phyloP scores from a whole-genome alignment of 2,888 invertebrate species.

The Cosmia trapezina region DNA sequence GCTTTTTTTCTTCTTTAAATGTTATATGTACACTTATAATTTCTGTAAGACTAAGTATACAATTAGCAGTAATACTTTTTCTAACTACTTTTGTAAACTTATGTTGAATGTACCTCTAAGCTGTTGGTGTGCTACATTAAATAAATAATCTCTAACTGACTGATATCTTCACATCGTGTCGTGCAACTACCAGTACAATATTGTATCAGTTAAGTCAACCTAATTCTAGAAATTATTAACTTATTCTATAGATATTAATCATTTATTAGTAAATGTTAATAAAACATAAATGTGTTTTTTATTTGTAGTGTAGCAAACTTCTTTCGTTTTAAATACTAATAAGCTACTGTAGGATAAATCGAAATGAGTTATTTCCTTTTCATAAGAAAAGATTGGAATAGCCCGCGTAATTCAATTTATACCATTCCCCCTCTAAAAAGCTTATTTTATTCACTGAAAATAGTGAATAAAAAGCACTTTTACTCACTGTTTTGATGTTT shows the following conservation, averaged over 20 bases:
- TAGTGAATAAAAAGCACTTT: too few relatives aligned
- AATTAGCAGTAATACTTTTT: background rate
- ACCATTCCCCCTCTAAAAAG: too few relatives aligned
- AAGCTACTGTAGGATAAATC: background rate
- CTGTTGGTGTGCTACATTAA: background rate
- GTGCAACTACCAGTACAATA: conserved; percentile 10
- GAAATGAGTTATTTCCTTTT: background rate
- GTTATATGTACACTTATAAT: background rate
- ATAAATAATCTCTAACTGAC: background rate
- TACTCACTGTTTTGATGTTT: too few relatives aligned
- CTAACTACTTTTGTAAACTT: background rate
- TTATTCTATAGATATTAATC: conserved; percentile 46
- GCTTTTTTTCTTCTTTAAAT: too few relatives aligned
- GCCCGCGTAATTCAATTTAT: too few relatives aligned
- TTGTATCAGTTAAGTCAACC: conserved; percentile 9
- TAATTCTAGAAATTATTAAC: conserved; percentile 41
- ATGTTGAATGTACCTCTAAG: background rate
- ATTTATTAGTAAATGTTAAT: conserved; percentile 54
- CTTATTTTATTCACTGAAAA: too few relatives aligned
- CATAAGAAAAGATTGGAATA: too few relatives aligned
- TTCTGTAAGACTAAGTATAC: background rate
- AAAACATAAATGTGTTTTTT: conserved; percentile 40
- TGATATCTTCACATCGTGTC: conserved; percentile 4
- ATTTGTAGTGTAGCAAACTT: conserved; percentile 13
- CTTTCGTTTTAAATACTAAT: background rate